Conservation (phyloP, 2,888 invertebrate species). For the Seladonia tumulorum region DNA sequence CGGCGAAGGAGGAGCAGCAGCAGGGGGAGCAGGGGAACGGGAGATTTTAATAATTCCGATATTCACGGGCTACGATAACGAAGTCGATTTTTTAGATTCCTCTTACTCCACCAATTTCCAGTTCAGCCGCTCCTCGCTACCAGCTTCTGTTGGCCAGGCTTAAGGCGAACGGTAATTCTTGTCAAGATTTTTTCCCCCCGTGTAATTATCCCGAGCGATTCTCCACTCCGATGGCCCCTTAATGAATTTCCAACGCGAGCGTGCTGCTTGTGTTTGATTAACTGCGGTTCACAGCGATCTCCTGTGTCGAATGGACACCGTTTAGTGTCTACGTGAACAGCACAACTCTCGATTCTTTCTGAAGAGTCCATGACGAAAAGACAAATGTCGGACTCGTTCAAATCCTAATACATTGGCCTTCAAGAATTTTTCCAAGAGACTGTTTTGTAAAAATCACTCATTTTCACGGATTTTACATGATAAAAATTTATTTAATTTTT, state of each 20-base stretch:
- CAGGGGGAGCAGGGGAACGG: neutral
- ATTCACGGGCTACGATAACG: constrained; percentile 58
- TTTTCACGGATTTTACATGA: too few species aligned
- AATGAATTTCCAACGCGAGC: constrained; percentile 45
- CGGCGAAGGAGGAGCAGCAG: neutral
- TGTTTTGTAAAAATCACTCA: too few species aligned
- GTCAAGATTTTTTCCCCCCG: constrained; percentile 48
- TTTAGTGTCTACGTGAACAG: neutral
- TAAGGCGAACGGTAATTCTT: constrained; percentile 37
- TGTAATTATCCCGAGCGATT: constrained; percentile 54
- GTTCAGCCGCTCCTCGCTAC: neutral
- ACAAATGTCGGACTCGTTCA: too few species aligned
- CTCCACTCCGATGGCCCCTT: constrained; percentile 13
- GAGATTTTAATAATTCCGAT: constrained; percentile 69
- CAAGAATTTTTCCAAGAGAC: too few species aligned
- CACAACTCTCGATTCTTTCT: too few species aligned
- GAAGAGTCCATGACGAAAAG: too few species aligned
- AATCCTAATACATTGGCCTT: too few species aligned
- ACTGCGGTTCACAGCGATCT: neutral
- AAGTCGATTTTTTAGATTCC: constrained; percentile 52
- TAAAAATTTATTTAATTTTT: too few species aligned
- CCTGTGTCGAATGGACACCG: neutral
- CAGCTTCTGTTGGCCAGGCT: neutral
- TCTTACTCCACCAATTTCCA: constrained; percentile 46
- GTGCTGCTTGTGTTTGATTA: constrained; percentile 25